Conservation (phyloP, 2,797 vertebrate genomes). For the Phataginus tetradactyla region DNA sequence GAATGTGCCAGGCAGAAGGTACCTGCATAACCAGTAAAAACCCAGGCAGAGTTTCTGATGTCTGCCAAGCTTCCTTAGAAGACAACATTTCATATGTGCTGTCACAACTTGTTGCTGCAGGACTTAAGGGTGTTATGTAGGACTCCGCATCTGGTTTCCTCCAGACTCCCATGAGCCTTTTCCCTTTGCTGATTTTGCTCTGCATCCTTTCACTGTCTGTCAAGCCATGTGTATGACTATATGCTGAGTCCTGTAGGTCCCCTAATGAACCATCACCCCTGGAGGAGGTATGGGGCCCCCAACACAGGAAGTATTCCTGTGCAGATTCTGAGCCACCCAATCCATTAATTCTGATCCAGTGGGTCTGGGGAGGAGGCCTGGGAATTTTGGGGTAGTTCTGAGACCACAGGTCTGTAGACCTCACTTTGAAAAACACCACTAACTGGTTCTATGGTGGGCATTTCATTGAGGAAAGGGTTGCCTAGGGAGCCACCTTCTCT, state of each 20-base stretch:
- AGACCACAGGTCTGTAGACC: background rate
- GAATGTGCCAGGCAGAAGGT: fast-evolving
- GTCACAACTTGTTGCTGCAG: background rate
- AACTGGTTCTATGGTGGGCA: background rate
- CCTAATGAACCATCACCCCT: background rate
- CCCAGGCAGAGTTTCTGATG: background rate
- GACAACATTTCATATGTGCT: fast-evolving
- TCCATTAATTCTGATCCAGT: background rate
- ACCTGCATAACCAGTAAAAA: fast-evolving
- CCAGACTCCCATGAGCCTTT: background rate
- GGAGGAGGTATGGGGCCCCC: too few relatives aligned
- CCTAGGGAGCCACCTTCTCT: background rate
- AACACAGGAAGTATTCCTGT: fast-evolving
- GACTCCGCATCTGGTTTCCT: fast-evolving
- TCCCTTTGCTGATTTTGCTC: background rate
- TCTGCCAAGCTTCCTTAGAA: background rate
- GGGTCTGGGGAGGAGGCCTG: background rate
- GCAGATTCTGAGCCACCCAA: background rate
- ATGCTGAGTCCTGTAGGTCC: background rate
- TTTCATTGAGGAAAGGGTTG: background rate
- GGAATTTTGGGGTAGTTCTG: background rate
- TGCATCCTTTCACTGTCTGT: background rate
- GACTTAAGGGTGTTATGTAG: fast-evolving
- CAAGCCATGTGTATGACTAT: fast-evolving
- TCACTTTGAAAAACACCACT: background rate